Evolutionary conservation across 2,888 invertebrate genomes (phyloP).

Genomic region (Alitta virens): DNA sequence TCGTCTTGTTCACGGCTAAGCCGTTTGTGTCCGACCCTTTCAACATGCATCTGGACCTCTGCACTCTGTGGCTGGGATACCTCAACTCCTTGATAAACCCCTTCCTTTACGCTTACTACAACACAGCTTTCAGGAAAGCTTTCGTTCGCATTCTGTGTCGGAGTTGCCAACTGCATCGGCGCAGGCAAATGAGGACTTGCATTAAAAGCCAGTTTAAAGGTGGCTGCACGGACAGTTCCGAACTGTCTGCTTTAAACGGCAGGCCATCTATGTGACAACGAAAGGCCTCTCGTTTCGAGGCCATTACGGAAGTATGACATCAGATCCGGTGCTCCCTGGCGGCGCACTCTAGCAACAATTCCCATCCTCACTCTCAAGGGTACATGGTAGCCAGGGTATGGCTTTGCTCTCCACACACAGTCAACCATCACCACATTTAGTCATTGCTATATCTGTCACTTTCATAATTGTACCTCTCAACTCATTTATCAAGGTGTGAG

Average conservation of each 20-base stretch:
- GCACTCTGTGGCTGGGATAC: constrained; percentile 31
- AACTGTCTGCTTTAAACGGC: constrained; percentile 13
- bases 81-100: constrained; percentile 32
- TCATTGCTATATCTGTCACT: no score
- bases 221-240: constrained; percentile 11
- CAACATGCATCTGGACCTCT: constrained; percentile 26
- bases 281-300: background rate
- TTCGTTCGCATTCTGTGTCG: constrained; percentile 28
- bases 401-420: no score
- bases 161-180: constrained; percentile 9
- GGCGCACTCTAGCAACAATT: no score
- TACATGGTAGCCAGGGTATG: no score
- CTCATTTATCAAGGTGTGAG: no score
- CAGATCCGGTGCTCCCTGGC: no score
- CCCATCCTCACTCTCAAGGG: no score
- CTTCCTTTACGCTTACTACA: constrained; percentile 34
- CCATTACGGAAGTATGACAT: no score
- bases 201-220: constrained; percentile 2
- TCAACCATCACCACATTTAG: no score
- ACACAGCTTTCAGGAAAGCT: constrained; percentile 30
- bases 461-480: no score
- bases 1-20: constrained; percentile 29
- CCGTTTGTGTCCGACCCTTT: constrained; percentile 22
- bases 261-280: constrained; percentile 11
- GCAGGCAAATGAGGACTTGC: background rate